Conservation (phyloP, 2,888 invertebrate genomes). For the Crossocerus cetratus region DNA sequence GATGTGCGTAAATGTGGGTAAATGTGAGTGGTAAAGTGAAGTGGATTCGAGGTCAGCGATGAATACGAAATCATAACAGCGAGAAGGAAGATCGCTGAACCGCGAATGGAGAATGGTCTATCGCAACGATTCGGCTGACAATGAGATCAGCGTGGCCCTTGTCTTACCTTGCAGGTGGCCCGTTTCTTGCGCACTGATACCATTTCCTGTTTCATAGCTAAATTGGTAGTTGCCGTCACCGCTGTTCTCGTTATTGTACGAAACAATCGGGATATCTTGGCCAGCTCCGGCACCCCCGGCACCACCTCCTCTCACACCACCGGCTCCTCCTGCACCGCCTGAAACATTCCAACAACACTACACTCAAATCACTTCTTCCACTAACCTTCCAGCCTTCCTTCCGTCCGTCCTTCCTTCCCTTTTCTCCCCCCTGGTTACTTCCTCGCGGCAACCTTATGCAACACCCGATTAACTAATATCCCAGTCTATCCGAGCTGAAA, state of each 20-base stretch:
- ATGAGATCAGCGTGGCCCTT: slow-evolving; percentile 38
- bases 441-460: no score
- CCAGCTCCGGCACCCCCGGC: slow-evolving; percentile 45
- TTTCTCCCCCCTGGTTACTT: no score
- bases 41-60: slow-evolving; percentile 37
- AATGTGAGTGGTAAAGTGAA: slow-evolving; percentile 18
- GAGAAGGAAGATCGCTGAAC: slow-evolving; percentile 40
- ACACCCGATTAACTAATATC: no score
- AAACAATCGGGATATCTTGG: slow-evolving; percentile 66
- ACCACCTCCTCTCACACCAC: slow-evolving; percentile 45
- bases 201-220: slow-evolving; percentile 72
- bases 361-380: no score
- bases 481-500: no score
- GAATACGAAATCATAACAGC: slow-evolving; percentile 46
- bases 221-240: slow-evolving; percentile 72
- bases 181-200: slow-evolving; percentile 69
- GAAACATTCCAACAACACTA: neutral
- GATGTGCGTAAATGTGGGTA: no score
- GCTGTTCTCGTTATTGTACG: slow-evolving; percentile 66
- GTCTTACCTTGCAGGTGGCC: slow-evolving; percentile 68
- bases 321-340: slow-evolving; percentile 54
- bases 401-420: no score
- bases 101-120: slow-evolving; percentile 40
- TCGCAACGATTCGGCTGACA: slow-evolving; percentile 12
- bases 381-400: no score